Conservation (phyloP, 1,140 invertebrate species). For the Zaprionus gabonicus region DNA sequence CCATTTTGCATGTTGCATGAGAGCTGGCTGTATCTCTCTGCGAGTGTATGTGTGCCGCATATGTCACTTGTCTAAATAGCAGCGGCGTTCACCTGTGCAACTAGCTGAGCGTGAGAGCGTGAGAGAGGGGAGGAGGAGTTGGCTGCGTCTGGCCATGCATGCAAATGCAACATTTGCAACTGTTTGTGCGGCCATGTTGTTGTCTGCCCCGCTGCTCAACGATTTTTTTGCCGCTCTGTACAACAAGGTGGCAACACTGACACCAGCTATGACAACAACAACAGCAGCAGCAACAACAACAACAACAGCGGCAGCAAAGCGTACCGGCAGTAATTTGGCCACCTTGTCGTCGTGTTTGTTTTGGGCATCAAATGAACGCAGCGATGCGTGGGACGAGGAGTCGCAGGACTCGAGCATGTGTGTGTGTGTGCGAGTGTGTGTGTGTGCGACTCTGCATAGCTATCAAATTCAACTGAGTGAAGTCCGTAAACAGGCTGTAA, state of each 20-base stretch:
- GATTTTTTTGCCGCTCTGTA: constrained; percentile 23
- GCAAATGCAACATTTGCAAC: constrained; percentile 81
- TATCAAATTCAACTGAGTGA: constrained; percentile 38
- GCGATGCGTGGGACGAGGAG: constrained; percentile 23
- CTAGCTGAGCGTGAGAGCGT: constrained; percentile 27
- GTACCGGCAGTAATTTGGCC: constrained; percentile 77
- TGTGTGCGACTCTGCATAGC: neutral
- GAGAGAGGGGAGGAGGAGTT: constrained; percentile 10
- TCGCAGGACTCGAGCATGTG: neutral
- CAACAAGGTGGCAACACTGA: constrained; percentile 78
- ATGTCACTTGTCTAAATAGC: constrained; percentile 80
- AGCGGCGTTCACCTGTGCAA: constrained; percentile 60
- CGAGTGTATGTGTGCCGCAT: constrained; percentile 51
- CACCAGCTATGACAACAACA: constrained; percentile 56
- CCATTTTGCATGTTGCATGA: constrained; percentile 74
- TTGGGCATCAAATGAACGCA: constrained; percentile 50
- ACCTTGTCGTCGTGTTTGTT: constrained; percentile 69
- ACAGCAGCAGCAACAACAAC: constrained; percentile 33
- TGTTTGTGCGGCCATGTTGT: constrained; percentile 67
- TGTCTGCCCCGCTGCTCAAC: constrained; percentile 24
- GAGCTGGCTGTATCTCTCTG: constrained; percentile 17
- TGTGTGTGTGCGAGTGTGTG: neutral
- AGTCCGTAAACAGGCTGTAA: constrained; percentile 37
- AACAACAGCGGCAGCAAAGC: constrained; percentile 21
- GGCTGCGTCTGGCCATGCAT: constrained; percentile 67